Evolutionary conservation across 2,113 vertebrate genomes (phyloP).

Genomic region (Formicarius rufipectus): DNA sequence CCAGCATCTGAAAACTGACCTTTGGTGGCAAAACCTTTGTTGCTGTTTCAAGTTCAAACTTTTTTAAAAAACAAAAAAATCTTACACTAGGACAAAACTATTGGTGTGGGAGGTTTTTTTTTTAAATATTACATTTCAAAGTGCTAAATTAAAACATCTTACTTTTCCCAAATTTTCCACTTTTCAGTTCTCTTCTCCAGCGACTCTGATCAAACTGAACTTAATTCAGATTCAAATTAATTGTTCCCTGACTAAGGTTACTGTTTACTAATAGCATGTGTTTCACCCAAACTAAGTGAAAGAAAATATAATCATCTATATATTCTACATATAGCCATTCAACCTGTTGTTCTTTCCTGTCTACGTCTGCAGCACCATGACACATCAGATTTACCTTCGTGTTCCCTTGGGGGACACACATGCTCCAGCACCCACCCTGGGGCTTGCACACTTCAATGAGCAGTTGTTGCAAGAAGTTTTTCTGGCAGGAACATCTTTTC

Average conservation of each 20-base stretch:
- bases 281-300: not conserved
- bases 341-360: not conserved
- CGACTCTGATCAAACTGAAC: not conserved
- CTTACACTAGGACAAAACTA: not conserved
- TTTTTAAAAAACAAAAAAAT: not conserved
- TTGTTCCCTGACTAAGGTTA: not conserved
- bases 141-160: not conserved
- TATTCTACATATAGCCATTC: not conserved
- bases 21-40: not conserved
- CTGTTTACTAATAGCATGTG: not conserved
- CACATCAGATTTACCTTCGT: not conserved
- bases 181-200: not conserved
- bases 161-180: not conserved
- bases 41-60: not conserved
- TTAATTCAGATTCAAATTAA: not conserved
- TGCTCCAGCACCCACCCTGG: not conserved
- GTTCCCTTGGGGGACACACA: not conserved
- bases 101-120: not conserved
- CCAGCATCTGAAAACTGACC: not conserved
- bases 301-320: not conserved
- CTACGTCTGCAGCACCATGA: not conserved
- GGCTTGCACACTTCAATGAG: not conserved
- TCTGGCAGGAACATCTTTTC: not conserved
- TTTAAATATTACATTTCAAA: not conserved
- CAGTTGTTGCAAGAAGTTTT: not conserved